Percentiles rank a stretch among this genome's conserved stretches.
phyloP scores from a whole-genome alignment of 2,888 invertebrate species.

The Hydriomena furcata region DNA sequence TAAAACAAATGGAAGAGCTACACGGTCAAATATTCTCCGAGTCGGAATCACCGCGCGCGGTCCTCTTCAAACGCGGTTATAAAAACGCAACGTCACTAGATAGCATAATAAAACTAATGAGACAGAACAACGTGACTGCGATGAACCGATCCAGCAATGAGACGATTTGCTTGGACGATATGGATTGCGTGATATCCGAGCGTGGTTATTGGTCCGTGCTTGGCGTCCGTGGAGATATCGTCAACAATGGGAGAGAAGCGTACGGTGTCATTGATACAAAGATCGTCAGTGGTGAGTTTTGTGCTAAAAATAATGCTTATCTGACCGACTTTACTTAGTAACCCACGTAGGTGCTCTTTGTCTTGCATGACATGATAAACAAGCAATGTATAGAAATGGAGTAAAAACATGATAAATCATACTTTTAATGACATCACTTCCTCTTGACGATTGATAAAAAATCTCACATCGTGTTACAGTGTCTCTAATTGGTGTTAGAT shows the following conservation, averaged over 20 bases:
- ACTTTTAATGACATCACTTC: too few relatives aligned
- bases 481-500: too few relatives aligned
- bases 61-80: constrained; percentile 61
- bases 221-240: constrained; percentile 69
- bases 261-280: constrained; percentile 84
- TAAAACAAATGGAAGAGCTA: constrained; percentile 60
- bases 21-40: constrained; percentile 67
- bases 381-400: neutral
- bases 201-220: constrained; percentile 60
- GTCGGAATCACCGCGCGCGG: constrained; percentile 62
- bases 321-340: constrained; percentile 2
- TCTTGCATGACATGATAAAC: neutral
- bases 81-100: constrained; percentile 68
- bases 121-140: constrained; percentile 67
- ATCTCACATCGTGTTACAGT: too few relatives aligned
- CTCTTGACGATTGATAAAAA: too few relatives aligned
- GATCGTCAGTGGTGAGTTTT: constrained; percentile 69
- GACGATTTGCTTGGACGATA: constrained; percentile 47
- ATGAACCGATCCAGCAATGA: constrained; percentile 51
- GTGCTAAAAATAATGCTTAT: neutral
- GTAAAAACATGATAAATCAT: too few relatives aligned
- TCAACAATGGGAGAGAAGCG: constrained; percentile 49
- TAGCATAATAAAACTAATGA: constrained; percentile 67
- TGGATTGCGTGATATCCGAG: constrained; percentile 56
- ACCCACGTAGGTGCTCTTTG: neutral